These are phyloP conservation scores for Scaptomyza graminum DNA, from an alignment of 1,140 invertebrate genomes.

Conservation along the genomic window DNA sequence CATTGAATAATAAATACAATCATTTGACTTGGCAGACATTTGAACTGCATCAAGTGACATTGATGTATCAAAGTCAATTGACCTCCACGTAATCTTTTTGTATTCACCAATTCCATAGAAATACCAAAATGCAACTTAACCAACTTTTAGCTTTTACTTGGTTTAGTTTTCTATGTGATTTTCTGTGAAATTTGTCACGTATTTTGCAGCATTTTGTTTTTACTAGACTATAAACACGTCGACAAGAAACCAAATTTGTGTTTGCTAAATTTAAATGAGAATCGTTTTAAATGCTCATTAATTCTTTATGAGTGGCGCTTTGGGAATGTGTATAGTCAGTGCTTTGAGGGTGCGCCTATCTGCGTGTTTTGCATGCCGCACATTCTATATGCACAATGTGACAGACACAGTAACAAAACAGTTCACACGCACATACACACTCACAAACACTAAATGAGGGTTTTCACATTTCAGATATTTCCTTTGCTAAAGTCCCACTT, in stretches of 20 bases:
- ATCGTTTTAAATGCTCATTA: constrained; percentile 49
- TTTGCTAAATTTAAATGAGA: constrained; percentile 32
- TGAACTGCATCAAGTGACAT: constrained; percentile 48
- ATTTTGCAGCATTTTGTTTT: constrained; percentile 1
- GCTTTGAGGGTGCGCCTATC: constrained; percentile 22
- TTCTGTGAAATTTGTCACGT: background rate
- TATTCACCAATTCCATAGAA: constrained; percentile 13
- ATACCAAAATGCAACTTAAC: constrained; percentile 2
- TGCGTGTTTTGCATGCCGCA: constrained; percentile 11
- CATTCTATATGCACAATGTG: constrained; percentile 69
- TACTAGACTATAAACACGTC: constrained; percentile 5
- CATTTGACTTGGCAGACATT: constrained; percentile 51
- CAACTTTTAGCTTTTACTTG: too few species aligned
- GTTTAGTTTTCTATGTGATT: background rate
- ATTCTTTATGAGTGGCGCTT: constrained; percentile 34
- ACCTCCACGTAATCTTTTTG: constrained; percentile 12
- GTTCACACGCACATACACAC: background rate
- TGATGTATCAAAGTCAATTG: constrained; percentile 58
- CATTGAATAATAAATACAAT: constrained; percentile 58
- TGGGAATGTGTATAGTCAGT: constrained; percentile 1
- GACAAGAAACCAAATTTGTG: background rate
- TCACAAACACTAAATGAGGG: constrained; percentile 25
- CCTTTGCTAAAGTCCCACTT: constrained; percentile 14
- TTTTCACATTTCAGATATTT: constrained; percentile 27
- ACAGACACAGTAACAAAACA: constrained; percentile 51